Evolutionary conservation across 2,888 invertebrate species (phyloP).

Genomic region (Spisula subtruncata): DNA sequence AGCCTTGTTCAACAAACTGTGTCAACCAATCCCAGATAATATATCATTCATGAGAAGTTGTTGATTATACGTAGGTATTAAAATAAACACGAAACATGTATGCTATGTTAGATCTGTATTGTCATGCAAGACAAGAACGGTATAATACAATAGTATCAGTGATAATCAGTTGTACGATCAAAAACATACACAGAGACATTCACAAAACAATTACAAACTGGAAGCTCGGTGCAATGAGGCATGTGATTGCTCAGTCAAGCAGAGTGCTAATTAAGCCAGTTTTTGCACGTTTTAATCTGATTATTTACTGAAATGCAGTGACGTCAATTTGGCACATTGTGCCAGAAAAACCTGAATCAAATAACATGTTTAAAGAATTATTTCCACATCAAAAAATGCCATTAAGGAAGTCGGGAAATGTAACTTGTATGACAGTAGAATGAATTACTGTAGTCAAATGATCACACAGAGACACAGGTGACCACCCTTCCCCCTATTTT

Average conservation of each 20-base stretch:
- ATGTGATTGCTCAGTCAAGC: background rate
- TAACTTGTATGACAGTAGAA: no score
- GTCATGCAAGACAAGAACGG: background rate
- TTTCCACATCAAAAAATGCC: no score
- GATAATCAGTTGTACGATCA: background rate
- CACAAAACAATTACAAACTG: background rate
- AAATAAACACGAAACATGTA: background rate
- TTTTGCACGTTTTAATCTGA: conserved; percentile 14
- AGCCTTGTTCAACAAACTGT: background rate
- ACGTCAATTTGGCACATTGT: background rate
- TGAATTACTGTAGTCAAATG: no score
- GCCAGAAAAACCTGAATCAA: background rate
- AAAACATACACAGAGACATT: background rate
- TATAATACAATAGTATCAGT: background rate
- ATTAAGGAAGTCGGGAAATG: no score
- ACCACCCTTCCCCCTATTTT: no score
- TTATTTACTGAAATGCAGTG: background rate
- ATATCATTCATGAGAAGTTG: conserved; percentile 4
- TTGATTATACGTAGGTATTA: background rate
- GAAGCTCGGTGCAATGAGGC: background rate
- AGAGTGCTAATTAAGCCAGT: background rate
- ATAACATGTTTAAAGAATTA: no score
- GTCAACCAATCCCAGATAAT: background rate
- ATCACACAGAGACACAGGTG: no score
- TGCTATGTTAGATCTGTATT: conserved; percentile 11